These are phyloP conservation scores for Embiotoca jacksoni DNA, from an alignment of 2,113 vertebrate genomes.

Conservation along the genomic window DNA sequence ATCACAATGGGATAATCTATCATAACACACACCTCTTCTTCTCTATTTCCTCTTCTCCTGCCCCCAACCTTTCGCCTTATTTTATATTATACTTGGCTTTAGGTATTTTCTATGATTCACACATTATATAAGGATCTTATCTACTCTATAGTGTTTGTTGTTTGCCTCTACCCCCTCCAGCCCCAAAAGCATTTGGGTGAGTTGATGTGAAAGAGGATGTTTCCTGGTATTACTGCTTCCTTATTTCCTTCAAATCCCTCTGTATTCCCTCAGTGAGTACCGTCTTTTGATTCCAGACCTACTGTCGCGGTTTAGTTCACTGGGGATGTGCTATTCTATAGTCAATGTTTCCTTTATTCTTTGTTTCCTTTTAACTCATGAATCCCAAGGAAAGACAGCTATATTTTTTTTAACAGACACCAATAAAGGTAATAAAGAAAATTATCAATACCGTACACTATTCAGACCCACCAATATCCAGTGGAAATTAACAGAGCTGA, in stretches of 20 bases:
- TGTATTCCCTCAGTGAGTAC: conserved; percentile 26
- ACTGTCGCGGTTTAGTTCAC: conserved; percentile 16
- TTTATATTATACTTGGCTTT: not conserved
- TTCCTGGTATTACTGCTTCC: conserved; percentile 17
- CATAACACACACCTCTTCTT: not conserved
- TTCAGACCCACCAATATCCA: conserved; percentile 22
- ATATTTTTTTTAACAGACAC: not conserved
- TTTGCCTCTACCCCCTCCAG: not conserved
- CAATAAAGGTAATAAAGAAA: not conserved
- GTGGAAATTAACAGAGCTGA: conserved; percentile 4
- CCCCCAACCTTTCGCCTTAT: not conserved
- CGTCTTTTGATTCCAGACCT: conserved; percentile 44
- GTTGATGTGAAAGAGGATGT: conserved; percentile 7
- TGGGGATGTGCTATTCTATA: not conserved
- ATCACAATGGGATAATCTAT: conserved; percentile 26
- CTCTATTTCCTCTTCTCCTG: not conserved
- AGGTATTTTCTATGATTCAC: not conserved
- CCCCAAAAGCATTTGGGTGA: conserved; percentile 1
- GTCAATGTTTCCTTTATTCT: conserved; percentile 22
- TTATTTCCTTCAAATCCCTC: conserved; percentile 35
- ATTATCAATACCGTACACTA: conserved; percentile 28
- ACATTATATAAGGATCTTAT: not conserved
- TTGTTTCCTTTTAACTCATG: conserved; percentile 5
- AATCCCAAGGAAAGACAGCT: not conserved
- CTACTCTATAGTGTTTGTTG: not conserved